Evolutionary conservation across 2,888 invertebrate species (phyloP), one percentile per base, ranked within the genome.

Genomic region (Notodonta ziczac): DNA sequence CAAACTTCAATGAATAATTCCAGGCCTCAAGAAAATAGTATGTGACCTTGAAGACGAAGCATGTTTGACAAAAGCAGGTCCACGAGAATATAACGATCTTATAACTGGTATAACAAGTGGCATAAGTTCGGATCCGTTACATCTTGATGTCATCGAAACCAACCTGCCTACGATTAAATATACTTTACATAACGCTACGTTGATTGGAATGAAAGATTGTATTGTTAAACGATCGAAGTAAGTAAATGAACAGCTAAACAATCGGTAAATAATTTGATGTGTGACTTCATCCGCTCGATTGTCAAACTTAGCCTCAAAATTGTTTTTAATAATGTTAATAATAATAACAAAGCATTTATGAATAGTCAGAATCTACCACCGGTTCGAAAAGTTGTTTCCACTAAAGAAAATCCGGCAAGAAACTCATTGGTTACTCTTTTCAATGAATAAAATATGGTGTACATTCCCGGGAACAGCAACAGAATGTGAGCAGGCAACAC

Each of bases 51-150:
- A 66, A 0, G 78, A 84, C 40, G 57, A 51, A 8, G 59, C 57
- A 13, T 84, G 74, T 48, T 46, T 67, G 4, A 63, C 65, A 2
- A 12, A 63, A 5, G n/a, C 65, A 13, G 42, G 60, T 2, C 39
- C 46, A 10, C 24, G 42, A 42, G 16, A 35, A 9, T 67, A 58
- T 44, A 7, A 46, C 1, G 7, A 57, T 7, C 50, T 67, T n/a
- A 48, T 67, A n/a, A 16, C 46, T 2, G 84, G 81, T 7, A 61
- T 66, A 7, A 73, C 74, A 12, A 68, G 72, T 0, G 76, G 70
- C 0, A 57, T 78, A 5, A 13, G 70, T n/a, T 73, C 75, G 3
- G 84, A 86, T 5, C 83, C 85, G 1, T 48, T 86, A 2, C 14
- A 61, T 6, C 24, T 71, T 1, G 71, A 80, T 13, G 35, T 35